Evolutionary conservation across 2,888 invertebrate genomes (phyloP).

Genomic region (Tenodera sinensis): DNA sequence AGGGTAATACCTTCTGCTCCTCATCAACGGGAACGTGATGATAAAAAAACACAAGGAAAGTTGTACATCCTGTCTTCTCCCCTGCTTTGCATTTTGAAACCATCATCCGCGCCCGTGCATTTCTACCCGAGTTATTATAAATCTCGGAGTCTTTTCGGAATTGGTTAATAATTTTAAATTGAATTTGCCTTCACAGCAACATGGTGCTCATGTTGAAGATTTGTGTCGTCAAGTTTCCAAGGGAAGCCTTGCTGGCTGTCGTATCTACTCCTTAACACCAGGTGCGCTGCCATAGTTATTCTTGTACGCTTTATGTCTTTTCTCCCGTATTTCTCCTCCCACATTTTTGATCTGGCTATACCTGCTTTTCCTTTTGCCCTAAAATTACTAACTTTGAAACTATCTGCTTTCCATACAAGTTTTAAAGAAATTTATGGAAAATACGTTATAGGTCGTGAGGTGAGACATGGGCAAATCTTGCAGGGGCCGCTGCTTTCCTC

Average conservation of each 20-base stretch:
- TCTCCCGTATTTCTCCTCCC: not conserved
- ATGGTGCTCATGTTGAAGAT: conserved; percentile 18
- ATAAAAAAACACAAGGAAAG: not conserved
- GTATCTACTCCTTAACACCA: not conserved
- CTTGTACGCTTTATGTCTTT: not conserved
- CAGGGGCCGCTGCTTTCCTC: too few relatives aligned
- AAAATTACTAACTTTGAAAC: not conserved
- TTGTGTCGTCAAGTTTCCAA: not conserved
- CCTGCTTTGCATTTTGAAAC: conserved; percentile 28
- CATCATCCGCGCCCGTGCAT: conserved; percentile 24
- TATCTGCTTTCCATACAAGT: not conserved
- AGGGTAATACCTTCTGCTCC: not conserved
- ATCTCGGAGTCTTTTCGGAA: conserved; percentile 20
- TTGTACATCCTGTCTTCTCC: not conserved
- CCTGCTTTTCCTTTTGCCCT: not conserved
- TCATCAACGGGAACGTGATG: not conserved
- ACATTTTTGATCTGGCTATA: not conserved
- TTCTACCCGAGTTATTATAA: conserved; percentile 26
- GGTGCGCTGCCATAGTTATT: not conserved
- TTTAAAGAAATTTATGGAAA: too few relatives aligned
- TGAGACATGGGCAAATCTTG: too few relatives aligned
- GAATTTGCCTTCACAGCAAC: conserved; percentile 11
- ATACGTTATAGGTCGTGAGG: too few relatives aligned
- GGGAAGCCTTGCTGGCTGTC: not conserved
- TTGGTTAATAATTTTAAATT: conserved; percentile 29